phyloP scores from a whole-genome alignment of 2,797 vertebrate species.

The Pangasius krempfi region DNA sequence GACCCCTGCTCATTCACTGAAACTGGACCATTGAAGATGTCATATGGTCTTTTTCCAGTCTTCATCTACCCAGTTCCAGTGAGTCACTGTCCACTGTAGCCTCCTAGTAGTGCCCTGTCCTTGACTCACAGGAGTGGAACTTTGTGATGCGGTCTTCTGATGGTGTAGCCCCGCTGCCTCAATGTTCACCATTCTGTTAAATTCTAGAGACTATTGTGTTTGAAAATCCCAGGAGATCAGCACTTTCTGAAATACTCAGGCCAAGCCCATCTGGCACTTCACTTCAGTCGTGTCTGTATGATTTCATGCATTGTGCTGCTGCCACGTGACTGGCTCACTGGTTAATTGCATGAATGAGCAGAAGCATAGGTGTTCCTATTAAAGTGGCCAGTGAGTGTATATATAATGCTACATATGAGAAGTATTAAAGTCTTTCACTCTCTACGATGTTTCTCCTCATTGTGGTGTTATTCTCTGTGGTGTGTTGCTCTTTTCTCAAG shows the following conservation, averaged over 20 bases:
- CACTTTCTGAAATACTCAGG: background rate
- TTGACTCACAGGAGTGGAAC: background rate
- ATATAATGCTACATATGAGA: background rate
- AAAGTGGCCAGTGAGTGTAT: background rate
- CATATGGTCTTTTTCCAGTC: background rate
- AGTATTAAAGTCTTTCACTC: background rate
- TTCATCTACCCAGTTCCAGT: background rate
- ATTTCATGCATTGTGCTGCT: background rate
- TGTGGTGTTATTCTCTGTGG: background rate
- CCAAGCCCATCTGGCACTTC: background rate
- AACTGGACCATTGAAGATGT: background rate
- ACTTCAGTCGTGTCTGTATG: background rate
- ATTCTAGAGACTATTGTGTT: background rate
- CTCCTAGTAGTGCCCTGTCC: background rate
- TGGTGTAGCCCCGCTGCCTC: background rate
- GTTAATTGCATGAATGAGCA: background rate
- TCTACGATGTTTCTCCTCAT: background rate
- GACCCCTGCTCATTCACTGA: background rate
- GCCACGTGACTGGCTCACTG: background rate
- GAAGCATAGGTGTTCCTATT: background rate
- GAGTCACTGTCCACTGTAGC: background rate
- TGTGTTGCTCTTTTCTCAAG: background rate
- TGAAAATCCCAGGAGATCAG: background rate
- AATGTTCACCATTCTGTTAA: background rate
- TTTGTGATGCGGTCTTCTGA: background rate